These are phyloP conservation scores for Triplophysa rosa DNA, from an alignment of 2,113 vertebrate species.

Conservation along the genomic window DNA sequence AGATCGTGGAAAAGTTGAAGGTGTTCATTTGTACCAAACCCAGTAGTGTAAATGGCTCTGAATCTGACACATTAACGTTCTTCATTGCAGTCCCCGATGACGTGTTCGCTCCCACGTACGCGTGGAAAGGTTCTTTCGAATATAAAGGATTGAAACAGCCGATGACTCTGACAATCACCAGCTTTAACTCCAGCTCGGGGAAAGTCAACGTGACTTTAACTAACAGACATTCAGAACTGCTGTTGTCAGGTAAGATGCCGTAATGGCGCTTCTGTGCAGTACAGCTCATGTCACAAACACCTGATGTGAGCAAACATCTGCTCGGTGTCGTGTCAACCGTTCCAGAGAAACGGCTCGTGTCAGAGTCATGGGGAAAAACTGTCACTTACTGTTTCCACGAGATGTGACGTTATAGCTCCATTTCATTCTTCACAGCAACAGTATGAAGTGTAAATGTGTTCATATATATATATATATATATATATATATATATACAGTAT, in stretches of 20 bases:
- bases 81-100: slow-evolving; percentile 86
- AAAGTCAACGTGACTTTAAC: slow-evolving; percentile 93
- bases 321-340: neutral
- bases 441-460: neutral
- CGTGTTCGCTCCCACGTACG: slow-evolving; percentile 90
- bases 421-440: neutral
- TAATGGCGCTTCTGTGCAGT: neutral
- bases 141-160: slow-evolving; percentile 93
- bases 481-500: no score
- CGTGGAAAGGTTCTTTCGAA: slow-evolving; percentile 98
- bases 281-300: slow-evolving; percentile 22
- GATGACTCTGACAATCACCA: slow-evolving; percentile 89
- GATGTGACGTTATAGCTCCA: neutral
- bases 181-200: slow-evolving; percentile 88
- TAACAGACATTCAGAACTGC: slow-evolving; percentile 88
- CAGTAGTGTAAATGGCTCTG: neutral
- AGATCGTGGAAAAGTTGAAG: neutral
- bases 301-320: neutral
- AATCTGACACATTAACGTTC: slow-evolving; percentile 31
- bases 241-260: slow-evolving; percentile 87
- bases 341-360: neutral
- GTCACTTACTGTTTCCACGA: neutral
- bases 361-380: neutral
- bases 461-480: neutral
- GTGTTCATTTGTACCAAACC: slow-evolving; percentile 27